Conservation (phyloP, 2,113 vertebrate species). For the Henicopernis longicauda region DNA sequence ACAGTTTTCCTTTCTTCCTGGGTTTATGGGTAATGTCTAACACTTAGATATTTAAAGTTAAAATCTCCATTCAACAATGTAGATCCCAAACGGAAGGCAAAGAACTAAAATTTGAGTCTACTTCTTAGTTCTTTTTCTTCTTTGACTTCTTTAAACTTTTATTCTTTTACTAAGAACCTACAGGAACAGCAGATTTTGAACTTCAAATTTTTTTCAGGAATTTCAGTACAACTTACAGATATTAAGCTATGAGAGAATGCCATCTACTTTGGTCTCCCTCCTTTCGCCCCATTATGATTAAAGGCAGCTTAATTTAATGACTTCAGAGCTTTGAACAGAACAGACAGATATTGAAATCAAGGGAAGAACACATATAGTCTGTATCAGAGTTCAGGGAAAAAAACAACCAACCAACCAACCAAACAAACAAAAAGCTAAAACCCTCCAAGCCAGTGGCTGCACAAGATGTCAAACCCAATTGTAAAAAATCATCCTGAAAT, state of each 20-base stretch:
- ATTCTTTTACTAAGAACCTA: neutral
- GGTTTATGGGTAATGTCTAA: neutral
- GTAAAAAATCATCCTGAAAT: neutral
- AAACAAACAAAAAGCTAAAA: neutral
- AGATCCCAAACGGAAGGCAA: neutral
- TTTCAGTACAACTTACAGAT: neutral
- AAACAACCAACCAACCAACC: accelerated
- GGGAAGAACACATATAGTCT: neutral
- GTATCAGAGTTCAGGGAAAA: neutral
- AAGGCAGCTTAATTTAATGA: neutral
- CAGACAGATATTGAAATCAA: neutral
- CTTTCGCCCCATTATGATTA: neutral
- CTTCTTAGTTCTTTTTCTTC: neutral
- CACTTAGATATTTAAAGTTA: neutral
- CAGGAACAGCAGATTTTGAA: neutral
- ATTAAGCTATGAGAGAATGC: neutral
- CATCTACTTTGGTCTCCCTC: neutral
- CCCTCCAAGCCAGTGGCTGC: accelerated
- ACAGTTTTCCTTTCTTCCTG: neutral
- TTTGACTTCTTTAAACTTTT: neutral
- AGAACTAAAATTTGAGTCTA: neutral
- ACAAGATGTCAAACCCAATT: neutral
- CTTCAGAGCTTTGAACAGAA: neutral
- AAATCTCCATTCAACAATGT: neutral
- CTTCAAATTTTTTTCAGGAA: neutral